A percentile compares a stretch with the other conserved stretches of the same genome.
phyloP scores from a whole-genome alignment of 92 coral and sea anemone species.

The Pocillopora grandis region DNA sequence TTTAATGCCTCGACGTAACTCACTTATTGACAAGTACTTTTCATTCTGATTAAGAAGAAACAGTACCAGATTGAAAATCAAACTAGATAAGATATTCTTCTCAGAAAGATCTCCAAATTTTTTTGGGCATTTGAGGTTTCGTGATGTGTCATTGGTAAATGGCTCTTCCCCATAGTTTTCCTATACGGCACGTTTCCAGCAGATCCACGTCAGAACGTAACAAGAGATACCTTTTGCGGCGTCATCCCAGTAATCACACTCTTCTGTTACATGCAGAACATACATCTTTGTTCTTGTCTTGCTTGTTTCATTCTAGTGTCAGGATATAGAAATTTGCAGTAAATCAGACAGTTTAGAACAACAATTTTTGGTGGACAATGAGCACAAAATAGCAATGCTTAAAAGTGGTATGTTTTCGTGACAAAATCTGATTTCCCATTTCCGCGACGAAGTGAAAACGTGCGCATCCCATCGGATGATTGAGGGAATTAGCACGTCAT shows the following conservation, averaged over 20 bases:
- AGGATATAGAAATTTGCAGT: neutral
- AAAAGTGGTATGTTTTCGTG: too few relatives aligned
- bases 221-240: neutral
- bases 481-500: too few relatives aligned
- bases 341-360: neutral
- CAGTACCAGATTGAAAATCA: too few relatives aligned
- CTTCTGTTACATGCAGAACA: slow-evolving; percentile 21
- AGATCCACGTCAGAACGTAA: neutral
- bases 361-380: neutral
- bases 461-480: too few relatives aligned
- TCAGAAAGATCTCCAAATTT: neutral
- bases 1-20: too few relatives aligned
- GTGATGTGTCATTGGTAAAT: neutral
- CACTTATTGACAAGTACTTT: too few relatives aligned
- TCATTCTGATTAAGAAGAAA: too few relatives aligned
- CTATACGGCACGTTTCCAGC: neutral
- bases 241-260: slow-evolving; percentile 21
- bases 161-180: neutral
- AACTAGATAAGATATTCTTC: neutral
- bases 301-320: slow-evolving; percentile 19
- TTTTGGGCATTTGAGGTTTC: neutral
- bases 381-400: neutral
- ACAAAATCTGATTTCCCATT: too few relatives aligned
- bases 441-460: too few relatives aligned
- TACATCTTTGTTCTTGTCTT: slow-evolving; percentile 22